A percentile compares a stretch with the other conserved stretches of the same genome.
phyloP scores from a whole-genome alignment of 2,113 vertebrate species.

The Osmerus mordax region DNA sequence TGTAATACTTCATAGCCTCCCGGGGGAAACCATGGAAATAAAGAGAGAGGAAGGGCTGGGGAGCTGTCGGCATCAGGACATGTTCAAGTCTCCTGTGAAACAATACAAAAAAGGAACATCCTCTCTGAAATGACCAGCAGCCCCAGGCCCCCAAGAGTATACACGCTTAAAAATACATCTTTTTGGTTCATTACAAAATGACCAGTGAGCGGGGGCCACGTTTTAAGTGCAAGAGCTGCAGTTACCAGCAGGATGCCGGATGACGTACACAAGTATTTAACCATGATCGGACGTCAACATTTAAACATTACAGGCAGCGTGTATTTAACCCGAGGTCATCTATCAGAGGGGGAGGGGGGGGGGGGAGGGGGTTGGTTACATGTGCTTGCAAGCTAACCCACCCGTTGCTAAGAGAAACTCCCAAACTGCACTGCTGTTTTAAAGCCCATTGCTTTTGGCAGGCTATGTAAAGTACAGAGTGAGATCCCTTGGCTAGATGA shows the following conservation, averaged over 20 bases:
- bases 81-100: not conserved
- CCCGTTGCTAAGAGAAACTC: slow-evolving; percentile 19
- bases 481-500: slow-evolving; percentile 2
- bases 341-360: slow-evolving; percentile 13
- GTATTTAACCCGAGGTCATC: not conserved
- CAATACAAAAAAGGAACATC: too few species aligned
- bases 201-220: not conserved
- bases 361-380: not conserved
- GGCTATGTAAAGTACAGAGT: not conserved
- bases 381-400: slow-evolving; percentile 18
- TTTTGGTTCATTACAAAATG: too few species aligned
- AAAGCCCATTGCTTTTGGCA: not conserved
- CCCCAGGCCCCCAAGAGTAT: too few species aligned
- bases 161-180: too few species aligned
- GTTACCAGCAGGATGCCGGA: not conserved
- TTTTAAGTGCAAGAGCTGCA: not conserved
- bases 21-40: slow-evolving; percentile 18
- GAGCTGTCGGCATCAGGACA: not conserved
- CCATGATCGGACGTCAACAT: not conserved
- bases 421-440: slow-evolving; percentile 1
- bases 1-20: slow-evolving; percentile 12
- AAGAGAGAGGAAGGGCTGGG: slow-evolving; percentile 5
- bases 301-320: not conserved
- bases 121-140: too few species aligned
- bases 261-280: not conserved